phyloP scores from a whole-genome alignment of 2,113 vertebrate species.

The Cyanistes caeruleus region DNA sequence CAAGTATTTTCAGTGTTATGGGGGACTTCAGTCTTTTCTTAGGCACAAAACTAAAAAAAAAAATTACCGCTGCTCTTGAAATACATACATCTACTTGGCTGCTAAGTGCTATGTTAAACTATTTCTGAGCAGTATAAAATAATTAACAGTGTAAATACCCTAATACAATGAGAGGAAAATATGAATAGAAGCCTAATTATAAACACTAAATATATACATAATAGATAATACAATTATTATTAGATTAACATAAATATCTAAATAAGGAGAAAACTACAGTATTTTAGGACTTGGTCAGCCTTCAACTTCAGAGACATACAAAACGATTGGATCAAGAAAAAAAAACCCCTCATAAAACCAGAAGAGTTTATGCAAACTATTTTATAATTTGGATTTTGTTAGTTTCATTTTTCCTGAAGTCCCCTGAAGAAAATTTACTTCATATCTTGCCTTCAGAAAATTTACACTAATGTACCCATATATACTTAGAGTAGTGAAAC shows the following conservation, averaged over 20 bases:
- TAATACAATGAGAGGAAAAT: background rate
- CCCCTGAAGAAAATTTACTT: background rate
- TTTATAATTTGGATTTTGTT: background rate
- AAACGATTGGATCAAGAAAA: background rate
- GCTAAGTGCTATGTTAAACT: background rate
- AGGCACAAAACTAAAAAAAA: background rate
- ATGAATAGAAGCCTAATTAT: background rate
- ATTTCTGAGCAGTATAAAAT: background rate
- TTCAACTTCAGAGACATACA: background rate
- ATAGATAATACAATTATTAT: too few species aligned
- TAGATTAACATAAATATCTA: too few species aligned
- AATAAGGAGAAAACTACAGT: background rate
- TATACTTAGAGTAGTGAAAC: background rate
- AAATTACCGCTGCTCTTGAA: background rate
- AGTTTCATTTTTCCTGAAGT: background rate
- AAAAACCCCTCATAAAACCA: background rate
- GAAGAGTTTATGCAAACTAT: background rate
- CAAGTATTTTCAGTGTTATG: background rate
- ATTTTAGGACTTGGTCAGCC: background rate
- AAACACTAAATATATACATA: background rate
- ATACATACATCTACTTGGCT: background rate
- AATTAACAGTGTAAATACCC: background rate
- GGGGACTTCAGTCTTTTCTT: background rate
- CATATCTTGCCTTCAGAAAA: background rate
- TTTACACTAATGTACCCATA: background rate